Evolutionary conservation across 2,113 vertebrate species (phyloP), one percentile per base, ranked within the genome.

Genomic region (Nannobrachium achirus): DNA sequence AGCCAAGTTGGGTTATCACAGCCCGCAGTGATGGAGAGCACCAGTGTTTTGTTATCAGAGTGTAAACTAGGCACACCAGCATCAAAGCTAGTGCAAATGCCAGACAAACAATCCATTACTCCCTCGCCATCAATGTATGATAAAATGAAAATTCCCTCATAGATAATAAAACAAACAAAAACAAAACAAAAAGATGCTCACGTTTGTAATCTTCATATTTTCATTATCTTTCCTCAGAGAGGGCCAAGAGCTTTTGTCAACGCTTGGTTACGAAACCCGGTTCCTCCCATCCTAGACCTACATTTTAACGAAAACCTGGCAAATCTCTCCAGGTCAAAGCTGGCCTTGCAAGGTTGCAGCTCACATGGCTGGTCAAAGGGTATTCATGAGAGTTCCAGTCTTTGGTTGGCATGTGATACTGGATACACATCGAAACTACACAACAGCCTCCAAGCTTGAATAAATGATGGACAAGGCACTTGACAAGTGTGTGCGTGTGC

Each of bases 1-100:
- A 44, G 41, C n/a, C 59, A 64, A 72, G 73, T 66, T 66, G 66
- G 63, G 78, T 88, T 88, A 89, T 86, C 81, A 4, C 64, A 68
- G 63, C 16, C 67, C 63, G 76, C 83, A 75, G 60, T 69, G 68
- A 70, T 73, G 63, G 75, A 33, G 73, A 74, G 63, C 69, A 68
- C 68, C 55, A 46, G 63, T 56, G 76, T 82, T 77, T 69, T 78
- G 25, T 82, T 85, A 88, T 88, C 80, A 63, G 45, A 57, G 53
- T 66, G 56, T 73, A 45, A 33, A 66, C 63, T 40, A 14, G 52
- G 39, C 63, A 76, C 53, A 51, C 14, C 48, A 41, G 18, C 15
- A 46, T 56, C 56, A 69, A 83, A 86, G 68, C 80, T 84, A 44
- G 14, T 10, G 19, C 63, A 69, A 69, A 67, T 61, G 51, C 77